Conservation (phyloP, 2,888 invertebrate genomes). For the Cepaea hortensis region DNA sequence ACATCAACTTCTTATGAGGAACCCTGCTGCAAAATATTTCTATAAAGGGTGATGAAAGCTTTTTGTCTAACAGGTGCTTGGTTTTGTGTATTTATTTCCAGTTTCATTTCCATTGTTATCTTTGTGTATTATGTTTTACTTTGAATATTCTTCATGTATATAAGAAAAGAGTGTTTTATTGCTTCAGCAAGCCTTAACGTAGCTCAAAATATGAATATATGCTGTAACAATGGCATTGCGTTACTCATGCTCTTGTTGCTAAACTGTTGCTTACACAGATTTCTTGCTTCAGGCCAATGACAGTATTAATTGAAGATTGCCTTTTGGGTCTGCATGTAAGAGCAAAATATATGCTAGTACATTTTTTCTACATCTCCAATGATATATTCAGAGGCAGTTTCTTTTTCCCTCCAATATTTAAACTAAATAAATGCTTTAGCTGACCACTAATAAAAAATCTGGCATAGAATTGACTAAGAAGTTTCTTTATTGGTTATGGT, state of each 20-base stretch:
- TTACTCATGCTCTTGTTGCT: constrained; percentile 14
- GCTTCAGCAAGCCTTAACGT: background rate
- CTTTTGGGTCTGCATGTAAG: constrained; percentile 15
- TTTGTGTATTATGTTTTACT: background rate
- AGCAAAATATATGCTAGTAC: background rate
- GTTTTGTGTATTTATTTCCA: no score
- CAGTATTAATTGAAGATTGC: constrained; percentile 34
- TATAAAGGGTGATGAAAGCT: no score
- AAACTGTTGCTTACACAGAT: constrained; percentile 26
- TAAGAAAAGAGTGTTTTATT: background rate
- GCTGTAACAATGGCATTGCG: background rate
- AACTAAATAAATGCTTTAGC: no score
- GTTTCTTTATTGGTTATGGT: no score
- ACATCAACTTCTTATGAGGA: no score
- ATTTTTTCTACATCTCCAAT: no score
- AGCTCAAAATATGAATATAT: background rate
- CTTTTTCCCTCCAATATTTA: no score
- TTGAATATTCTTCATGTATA: background rate
- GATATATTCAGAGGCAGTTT: no score
- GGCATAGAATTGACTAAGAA: no score
- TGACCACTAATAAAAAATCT: no score
- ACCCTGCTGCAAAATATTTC: no score
- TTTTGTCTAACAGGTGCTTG: no score
- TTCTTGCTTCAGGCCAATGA: constrained; percentile 29
- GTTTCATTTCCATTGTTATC: background rate